Conservation (phyloP, 2,113 vertebrate species). For the Ancistrus triradiatus region DNA sequence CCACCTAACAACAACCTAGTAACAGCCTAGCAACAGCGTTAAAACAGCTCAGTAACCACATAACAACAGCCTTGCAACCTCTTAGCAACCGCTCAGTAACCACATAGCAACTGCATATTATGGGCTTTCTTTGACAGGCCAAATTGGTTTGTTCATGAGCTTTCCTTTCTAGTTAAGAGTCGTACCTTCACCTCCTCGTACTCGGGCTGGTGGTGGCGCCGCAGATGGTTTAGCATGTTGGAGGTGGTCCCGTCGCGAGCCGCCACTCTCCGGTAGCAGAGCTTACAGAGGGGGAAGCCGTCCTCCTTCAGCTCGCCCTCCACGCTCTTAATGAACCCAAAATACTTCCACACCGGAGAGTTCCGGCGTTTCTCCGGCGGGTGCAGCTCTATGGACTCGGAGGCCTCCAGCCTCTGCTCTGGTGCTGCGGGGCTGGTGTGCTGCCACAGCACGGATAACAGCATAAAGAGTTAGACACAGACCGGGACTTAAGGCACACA, state of each 20-base stretch:
- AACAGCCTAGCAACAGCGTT: too few relatives aligned
- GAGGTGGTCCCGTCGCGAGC: conserved; percentile 26
- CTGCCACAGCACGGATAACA: background rate
- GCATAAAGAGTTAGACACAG: too few relatives aligned
- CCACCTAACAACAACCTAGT: too few relatives aligned
- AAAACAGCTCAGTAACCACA: too few relatives aligned
- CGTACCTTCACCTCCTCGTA: conserved; percentile 37
- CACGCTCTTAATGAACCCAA: background rate
- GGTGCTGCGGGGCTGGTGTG: background rate
- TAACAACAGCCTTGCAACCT: too few relatives aligned
- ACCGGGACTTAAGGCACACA: too few relatives aligned
- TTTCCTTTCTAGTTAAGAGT: too few relatives aligned
- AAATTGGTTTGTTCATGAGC: too few relatives aligned
- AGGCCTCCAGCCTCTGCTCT: background rate
- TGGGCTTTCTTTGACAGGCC: too few relatives aligned
- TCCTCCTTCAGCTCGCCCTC: conserved; percentile 23
- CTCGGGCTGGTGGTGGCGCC: conserved; percentile 30
- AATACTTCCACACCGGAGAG: conserved; percentile 25
- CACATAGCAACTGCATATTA: too few relatives aligned
- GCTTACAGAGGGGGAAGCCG: conserved; percentile 15
- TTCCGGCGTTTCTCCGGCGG: conserved; percentile 8
- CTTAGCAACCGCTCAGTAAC: too few relatives aligned
- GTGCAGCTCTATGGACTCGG: background rate
- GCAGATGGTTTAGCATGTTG: conserved; percentile 34
- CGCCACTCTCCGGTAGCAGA: conserved; percentile 23